phyloP scores from a whole-genome alignment of 2,797 vertebrate species.

The Takifugu ocellatus region DNA sequence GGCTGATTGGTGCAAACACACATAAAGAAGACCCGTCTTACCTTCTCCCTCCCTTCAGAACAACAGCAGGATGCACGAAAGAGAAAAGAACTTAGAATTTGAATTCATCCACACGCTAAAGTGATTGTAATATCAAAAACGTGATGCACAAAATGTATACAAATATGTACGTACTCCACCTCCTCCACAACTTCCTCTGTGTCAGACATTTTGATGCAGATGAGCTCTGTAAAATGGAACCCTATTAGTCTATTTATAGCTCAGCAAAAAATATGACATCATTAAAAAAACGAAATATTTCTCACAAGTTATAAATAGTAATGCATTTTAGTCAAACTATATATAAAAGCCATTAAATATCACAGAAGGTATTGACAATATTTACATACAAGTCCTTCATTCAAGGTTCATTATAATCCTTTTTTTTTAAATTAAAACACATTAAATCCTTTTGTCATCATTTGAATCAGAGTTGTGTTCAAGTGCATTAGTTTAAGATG shows the following conservation, averaged over 20 bases:
- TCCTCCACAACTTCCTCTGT: slow-evolving; percentile 65
- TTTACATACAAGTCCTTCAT: too few species aligned
- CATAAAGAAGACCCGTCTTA: slow-evolving; percentile 33
- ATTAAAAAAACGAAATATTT: slow-evolving; percentile 29
- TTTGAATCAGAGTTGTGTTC: too few species aligned
- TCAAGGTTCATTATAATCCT: too few species aligned
- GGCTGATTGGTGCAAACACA: too few species aligned
- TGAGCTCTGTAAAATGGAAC: slow-evolving; percentile 56
- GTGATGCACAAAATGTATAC: slow-evolving; percentile 3
- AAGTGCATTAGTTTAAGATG: too few species aligned
- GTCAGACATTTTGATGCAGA: slow-evolving; percentile 70
- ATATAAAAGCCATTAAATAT: too few species aligned
- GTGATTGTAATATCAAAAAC: background rate
- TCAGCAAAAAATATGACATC: slow-evolving; percentile 34
- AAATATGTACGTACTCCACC: slow-evolving; percentile 60
- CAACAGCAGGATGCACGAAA: slow-evolving; percentile 11
- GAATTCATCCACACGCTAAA: background rate
- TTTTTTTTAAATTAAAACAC: too few species aligned
- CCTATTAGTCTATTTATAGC: slow-evolving; percentile 56
- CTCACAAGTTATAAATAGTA: too few species aligned
- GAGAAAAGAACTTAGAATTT: slow-evolving; percentile 2
- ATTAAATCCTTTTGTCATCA: too few species aligned
- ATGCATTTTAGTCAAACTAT: too few species aligned
- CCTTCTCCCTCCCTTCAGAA: slow-evolving; percentile 66
- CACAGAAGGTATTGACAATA: too few species aligned